Base-by-base conservation (phyloP, 2,113 vertebrate genomes). In the Elephantulus edwardii region DNA sequence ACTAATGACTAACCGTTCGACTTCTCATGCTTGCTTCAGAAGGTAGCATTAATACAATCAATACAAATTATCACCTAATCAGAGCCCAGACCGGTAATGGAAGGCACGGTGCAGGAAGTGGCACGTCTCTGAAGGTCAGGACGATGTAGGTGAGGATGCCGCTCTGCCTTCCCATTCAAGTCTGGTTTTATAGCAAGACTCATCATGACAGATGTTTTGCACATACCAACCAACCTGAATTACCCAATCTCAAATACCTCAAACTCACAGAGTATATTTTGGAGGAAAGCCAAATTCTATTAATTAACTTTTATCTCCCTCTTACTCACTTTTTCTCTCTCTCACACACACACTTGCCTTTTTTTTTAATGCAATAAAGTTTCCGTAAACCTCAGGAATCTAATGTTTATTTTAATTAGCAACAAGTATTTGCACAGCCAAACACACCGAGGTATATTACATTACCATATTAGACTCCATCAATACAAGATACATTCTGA, bases 281-380 rank as follows among this genome's bases (percentile, higher is more conserved):
- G 98, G 98, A 97, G 66, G 33, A 78, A 75, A 0, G 96, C 97
- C 97, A 98, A 92, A 2, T 87, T 97, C 96, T 96, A 94, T 97
- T 98, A 98, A 98, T 98, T 97, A 98, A 79, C 97, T 97, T 98
- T 97, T 97, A 97, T 97, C 97, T 97, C 77, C 91, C 79, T 88
- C 90, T 95, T 62, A 64, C 90, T 96, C 46, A 0, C 91, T 95
- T 93, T 40, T 93, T 40, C 54, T 91, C 78, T 86, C 28, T 90
- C 46, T 72, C 90, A 17, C 88, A 56, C n/a, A 77, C 44, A 86
- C 42, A 33, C 56, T 89, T 82, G 58, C 44, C 3, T 46, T 93
- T 84, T 90, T 87, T 83, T 91, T 78, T 35, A 64, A 85, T 94
- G 95, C 86, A 92, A 87, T 97, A 93, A 95, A 95, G 81, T 93